A percentile compares a stretch with the other conserved stretches of the same genome.
Conservation (phyloP, 2,888 invertebrate genomes). For the Lampropteryx suffumata region DNA sequence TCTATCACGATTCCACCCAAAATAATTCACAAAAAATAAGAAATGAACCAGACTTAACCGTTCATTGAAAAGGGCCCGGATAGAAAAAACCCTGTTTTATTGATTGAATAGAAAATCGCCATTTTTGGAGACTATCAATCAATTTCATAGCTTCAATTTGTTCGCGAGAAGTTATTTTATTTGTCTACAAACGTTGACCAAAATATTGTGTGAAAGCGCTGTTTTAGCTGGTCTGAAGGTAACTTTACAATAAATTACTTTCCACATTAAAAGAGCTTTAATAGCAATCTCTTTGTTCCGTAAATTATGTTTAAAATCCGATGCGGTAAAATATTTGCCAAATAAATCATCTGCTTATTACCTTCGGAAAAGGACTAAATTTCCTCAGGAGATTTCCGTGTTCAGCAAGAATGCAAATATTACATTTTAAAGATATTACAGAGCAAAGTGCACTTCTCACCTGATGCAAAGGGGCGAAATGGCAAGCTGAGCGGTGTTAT, state of each 20-base stretch:
- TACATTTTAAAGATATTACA: constrained; percentile 34
- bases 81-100: constrained; percentile 19
- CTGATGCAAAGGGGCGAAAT: constrained; percentile 25
- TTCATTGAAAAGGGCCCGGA: constrained; percentile 3
- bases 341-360: constrained; percentile 30
- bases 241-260: constrained; percentile 20
- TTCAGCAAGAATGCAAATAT: constrained; percentile 23
- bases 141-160: constrained; percentile 10
- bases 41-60: neutral
- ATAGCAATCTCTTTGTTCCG: constrained; percentile 16
- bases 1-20: too few species aligned
- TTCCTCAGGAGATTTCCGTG: constrained; percentile 20
- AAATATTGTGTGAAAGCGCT: too few species aligned
- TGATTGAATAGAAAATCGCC: constrained; percentile 24
- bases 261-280: constrained; percentile 22
- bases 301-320: constrained; percentile 29
- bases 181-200: too few species aligned
- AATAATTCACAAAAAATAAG: neutral
- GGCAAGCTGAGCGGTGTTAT: constrained; percentile 19
- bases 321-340: constrained; percentile 30
- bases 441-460: constrained; percentile 32
- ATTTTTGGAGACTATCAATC: constrained; percentile 23
- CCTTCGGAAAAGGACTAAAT: constrained; percentile 10
- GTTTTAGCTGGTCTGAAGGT: too few species aligned
- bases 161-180: too few species aligned